Evolutionary conservation across 2,888 invertebrate genomes (phyloP), one percentile per base, ranked within the genome.

Genomic region (Polyploca ridens): DNA sequence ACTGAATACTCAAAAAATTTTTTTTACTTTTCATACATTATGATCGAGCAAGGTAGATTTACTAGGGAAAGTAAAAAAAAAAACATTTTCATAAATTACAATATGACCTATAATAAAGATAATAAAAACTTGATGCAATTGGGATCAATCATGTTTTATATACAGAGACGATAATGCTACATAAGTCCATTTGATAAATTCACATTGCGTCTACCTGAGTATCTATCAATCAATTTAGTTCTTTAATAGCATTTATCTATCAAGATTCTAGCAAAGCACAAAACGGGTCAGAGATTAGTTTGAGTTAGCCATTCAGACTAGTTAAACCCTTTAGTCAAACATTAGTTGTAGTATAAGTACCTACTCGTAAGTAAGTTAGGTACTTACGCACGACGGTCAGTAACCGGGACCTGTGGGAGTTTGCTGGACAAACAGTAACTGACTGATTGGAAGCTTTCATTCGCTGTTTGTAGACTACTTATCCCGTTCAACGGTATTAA

Each of bases 381-480:
- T 74, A 72, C 77, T 78, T 72, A 67, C 69, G 68, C 65, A 66
- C 68, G 72, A 64, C 64, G 76, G 72, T 44, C 68, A 69, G 72
- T 64, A 66, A 73, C 71, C 71, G 57, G 66, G 70, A 67, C 69
- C 65, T 64, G 73, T 44, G 67, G 74, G 71, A 75, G 75, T 76
- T 76, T 72, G 74, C 66, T 62, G 63, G 64, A 78, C 75, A 83
- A 84, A 82, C 82, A 84, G 72, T 76, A 78, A 77, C 78, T 76
- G 79, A 82, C 78, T 83, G 82, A 84, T 84, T 80, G 81, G 78
- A 69, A 73, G 77, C 76, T 77, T 73, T 76, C 74, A 71, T 71
- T 70, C 73, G 33, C 44, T 83, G 82, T 83, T 82, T 81, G 75
- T 68, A 8, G 63, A 75, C 62, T 72, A 73, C 78, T 82, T 74